These are phyloP conservation scores for Kryptopterus vitreolus DNA, from an alignment of 2,797 vertebrate genomes.

Conservation along the genomic window DNA sequence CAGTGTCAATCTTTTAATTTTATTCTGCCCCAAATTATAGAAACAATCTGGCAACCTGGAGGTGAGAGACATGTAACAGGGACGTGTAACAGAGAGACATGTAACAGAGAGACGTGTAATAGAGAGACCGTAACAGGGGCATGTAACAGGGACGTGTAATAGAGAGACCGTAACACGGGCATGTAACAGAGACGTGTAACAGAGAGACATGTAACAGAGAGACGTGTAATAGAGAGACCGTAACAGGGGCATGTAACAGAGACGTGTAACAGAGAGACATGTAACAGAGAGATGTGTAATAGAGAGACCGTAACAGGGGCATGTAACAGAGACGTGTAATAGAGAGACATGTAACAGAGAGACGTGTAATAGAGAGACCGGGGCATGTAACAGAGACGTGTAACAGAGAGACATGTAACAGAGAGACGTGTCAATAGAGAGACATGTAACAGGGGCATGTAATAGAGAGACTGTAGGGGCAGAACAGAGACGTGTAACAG, in stretches of 20 bases:
- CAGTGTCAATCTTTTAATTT: background rate
- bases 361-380: background rate
- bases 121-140: too few relatives aligned
- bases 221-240: background rate
- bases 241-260: background rate
- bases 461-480: too few relatives aligned
- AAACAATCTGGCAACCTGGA: background rate
- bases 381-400: background rate
- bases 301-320: background rate
- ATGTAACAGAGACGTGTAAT: background rate
- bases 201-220: too few relatives aligned
- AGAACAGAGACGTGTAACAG: background rate
- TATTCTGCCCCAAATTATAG: background rate
- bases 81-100: background rate
- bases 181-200: too few relatives aligned
- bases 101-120: background rate
- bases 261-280: background rate
- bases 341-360: too few relatives aligned
- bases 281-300: background rate
- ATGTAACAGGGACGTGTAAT: background rate
- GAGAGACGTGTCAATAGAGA: background rate
- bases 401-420: background rate
- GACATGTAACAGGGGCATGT: background rate
- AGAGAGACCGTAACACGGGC: too few relatives aligned
- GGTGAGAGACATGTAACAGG: background rate